phyloP scores from a whole-genome alignment of 37 sponge, comb jelly and placozoan species.

The Spongia lamella region DNA sequence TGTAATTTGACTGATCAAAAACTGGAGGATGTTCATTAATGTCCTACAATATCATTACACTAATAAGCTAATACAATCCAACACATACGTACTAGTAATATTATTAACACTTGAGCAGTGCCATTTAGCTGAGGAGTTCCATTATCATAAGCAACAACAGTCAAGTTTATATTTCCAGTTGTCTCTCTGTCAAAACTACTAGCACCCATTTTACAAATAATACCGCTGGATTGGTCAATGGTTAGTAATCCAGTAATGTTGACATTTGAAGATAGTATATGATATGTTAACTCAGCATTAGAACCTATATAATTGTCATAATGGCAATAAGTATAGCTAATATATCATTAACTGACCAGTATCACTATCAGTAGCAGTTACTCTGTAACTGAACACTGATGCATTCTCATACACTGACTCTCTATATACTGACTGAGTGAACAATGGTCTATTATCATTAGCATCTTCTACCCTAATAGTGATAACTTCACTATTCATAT shows the following conservation, averaged over 20 bases:
- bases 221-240: background rate
- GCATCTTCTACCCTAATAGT: background rate
- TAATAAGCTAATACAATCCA: background rate
- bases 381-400: background rate
- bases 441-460: too few species aligned
- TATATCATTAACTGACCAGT: background rate
- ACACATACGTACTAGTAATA: background rate
- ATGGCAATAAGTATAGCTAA: too few species aligned
- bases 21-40: slow-evolving; percentile 13
- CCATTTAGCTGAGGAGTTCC: background rate
- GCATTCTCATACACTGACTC: slow-evolving; percentile 9
- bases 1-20: background rate
- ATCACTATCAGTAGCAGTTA: too few species aligned
- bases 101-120: background rate
- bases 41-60: background rate
- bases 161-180: background rate
- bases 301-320: background rate
- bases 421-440: background rate
- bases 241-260: background rate
- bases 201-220: background rate
- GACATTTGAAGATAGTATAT: background rate
- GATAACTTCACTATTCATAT: background rate
- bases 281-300: slow-evolving; percentile 8
- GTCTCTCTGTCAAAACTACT: background rate
- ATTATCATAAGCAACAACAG: slow-evolving; percentile 15